Percentiles rank a stretch among this genome's conserved stretches.
Evolutionary conservation across 2,888 invertebrate species (phyloP).

Genomic region (Chrysotoxum bicinctum): DNA sequence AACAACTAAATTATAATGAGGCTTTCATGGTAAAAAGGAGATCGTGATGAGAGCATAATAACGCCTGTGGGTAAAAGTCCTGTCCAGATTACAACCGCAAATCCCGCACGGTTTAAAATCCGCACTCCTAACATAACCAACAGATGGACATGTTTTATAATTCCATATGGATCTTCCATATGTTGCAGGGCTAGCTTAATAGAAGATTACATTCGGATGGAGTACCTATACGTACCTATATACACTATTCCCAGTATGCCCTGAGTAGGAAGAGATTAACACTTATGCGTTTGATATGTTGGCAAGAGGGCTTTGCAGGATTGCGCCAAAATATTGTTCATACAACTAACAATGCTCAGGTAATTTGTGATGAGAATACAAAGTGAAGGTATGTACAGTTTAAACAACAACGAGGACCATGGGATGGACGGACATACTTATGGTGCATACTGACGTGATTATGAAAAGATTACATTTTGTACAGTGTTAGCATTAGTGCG

Average conservation of each 20-base stretch:
- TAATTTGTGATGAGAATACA: constrained; percentile 24
- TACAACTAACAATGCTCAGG: constrained; percentile 28
- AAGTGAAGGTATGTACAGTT: too few relatives aligned
- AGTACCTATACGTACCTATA: background rate
- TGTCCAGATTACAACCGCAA: constrained; percentile 35
- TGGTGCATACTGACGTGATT: constrained; percentile 30
- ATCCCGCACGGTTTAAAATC: constrained; percentile 22
- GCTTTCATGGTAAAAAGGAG: background rate
- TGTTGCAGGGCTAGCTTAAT: constrained; percentile 26
- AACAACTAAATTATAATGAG: constrained; percentile 23
- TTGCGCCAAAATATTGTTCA: background rate
- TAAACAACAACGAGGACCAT: background rate
- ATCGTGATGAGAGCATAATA: constrained; percentile 6
- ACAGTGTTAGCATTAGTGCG: background rate
- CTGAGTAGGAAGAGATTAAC: constrained; percentile 34
- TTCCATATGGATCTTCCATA: constrained; percentile 27
- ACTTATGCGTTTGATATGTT: constrained; percentile 30
- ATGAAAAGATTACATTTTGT: constrained; percentile 39
- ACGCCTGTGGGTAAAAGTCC: background rate
- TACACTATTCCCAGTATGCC: background rate
- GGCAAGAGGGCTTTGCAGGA: background rate
- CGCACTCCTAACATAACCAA: constrained; percentile 2
- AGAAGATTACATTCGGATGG: constrained; percentile 24
- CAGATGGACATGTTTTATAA: constrained; percentile 51
- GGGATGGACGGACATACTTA: background rate